A percentile compares a stretch with the other conserved stretches of the same genome.
Conservation (phyloP, 2,888 invertebrate species). For the Agapostemon virescens region DNA sequence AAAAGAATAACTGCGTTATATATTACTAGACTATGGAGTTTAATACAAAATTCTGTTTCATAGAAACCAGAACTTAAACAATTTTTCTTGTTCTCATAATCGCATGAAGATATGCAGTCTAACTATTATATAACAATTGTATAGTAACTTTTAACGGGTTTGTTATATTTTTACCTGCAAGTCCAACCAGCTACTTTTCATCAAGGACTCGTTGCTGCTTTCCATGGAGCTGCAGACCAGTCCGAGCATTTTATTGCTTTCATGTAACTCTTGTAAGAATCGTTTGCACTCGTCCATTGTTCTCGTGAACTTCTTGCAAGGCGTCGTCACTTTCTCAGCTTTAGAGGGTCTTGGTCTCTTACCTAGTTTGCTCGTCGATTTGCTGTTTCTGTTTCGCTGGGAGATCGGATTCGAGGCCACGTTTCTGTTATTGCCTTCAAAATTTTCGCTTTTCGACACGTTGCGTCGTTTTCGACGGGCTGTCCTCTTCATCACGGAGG, state of each 20-base stretch:
- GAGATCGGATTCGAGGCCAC: slow-evolving; percentile 18
- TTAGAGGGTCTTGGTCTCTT: not conserved
- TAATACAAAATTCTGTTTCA: too few species aligned
- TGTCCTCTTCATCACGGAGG: slow-evolving; percentile 27
- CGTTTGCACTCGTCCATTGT: slow-evolving; percentile 60
- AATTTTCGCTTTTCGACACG: slow-evolving; percentile 54
- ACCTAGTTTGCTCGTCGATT: not conserved
- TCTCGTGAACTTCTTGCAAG: slow-evolving; percentile 50
- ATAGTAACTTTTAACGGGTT: not conserved
- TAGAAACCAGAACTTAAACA: too few species aligned
- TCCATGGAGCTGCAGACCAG: slow-evolving; percentile 48
- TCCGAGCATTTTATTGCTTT: slow-evolving; percentile 54
- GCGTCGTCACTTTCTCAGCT: not conserved
- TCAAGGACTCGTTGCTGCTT: slow-evolving; percentile 33
- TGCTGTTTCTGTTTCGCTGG: slow-evolving; percentile 16
- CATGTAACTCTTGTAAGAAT: slow-evolving; percentile 55
- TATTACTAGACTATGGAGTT: too few species aligned
- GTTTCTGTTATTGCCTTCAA: slow-evolving; percentile 26
- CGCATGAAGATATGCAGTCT: not conserved
- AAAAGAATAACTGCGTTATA: too few species aligned
- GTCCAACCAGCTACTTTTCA: slow-evolving; percentile 27
- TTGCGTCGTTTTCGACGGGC: slow-evolving; percentile 23
- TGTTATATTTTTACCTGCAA: slow-evolving; percentile 30
- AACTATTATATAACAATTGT: not conserved
- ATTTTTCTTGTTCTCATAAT: too few species aligned